Percentiles rank a stretch among this genome's conserved stretches.
phyloP scores from a whole-genome alignment of 2,888 invertebrate genomes.

The Nomada hirtipes region DNA sequence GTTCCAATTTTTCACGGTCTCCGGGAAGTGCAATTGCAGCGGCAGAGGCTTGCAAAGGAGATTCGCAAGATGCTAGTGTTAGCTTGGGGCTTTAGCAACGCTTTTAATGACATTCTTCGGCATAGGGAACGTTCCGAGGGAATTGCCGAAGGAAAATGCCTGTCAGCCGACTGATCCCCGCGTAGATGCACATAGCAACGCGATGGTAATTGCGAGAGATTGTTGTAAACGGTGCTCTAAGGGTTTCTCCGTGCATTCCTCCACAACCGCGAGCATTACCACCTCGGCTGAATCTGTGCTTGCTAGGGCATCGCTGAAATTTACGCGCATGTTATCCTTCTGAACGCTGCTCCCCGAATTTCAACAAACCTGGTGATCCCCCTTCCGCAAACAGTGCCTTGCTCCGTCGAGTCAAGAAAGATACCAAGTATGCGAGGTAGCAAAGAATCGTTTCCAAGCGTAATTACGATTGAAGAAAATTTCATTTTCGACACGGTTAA shows the following conservation, averaged over 20 bases:
- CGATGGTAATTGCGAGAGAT: conserved; percentile 49
- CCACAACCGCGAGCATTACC: conserved; percentile 61
- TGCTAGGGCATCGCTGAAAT: conserved; percentile 9
- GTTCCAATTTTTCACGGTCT: no score
- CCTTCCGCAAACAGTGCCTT: background rate
- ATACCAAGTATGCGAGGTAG: background rate
- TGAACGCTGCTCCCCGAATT: background rate
- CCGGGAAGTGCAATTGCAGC: no score
- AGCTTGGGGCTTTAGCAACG: background rate
- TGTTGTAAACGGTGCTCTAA: conserved; percentile 51
- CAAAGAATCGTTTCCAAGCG: no score
- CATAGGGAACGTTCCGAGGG: conserved; percentile 16
- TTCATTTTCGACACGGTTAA: no score
- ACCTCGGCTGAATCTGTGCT: conserved; percentile 40
- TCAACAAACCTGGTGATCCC: background rate
- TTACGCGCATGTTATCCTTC: conserved; percentile 4
- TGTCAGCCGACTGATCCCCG: conserved; percentile 29
- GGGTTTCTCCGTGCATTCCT: conserved; percentile 60
- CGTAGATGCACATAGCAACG: conserved; percentile 14
- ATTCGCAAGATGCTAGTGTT: conserved; percentile 23
- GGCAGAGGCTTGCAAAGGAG: background rate
- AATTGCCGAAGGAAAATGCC: conserved; percentile 32
- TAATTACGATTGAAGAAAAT: no score
- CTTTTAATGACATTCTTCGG: conserved; percentile 41
- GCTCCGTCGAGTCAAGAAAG: background rate